Conservation (phyloP, 2,113 vertebrate species). For the Osmerus mordax region DNA sequence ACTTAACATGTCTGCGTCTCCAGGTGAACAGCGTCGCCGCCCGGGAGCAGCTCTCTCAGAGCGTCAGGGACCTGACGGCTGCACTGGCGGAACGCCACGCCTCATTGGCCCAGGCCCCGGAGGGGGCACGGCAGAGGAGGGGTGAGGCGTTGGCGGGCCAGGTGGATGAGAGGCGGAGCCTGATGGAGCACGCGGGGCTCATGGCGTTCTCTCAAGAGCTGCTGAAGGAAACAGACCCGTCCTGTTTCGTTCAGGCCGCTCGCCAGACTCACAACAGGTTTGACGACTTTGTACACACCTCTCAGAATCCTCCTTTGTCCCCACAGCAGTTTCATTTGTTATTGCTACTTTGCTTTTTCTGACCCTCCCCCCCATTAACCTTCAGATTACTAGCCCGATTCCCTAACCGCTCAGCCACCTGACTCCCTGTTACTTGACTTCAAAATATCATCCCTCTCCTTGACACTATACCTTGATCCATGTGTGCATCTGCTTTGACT, state of each 20-base stretch:
- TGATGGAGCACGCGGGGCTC: constrained; percentile 90
- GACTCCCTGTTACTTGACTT: too few species aligned
- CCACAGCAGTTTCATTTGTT: not conserved
- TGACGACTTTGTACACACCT: too few species aligned
- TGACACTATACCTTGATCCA: too few species aligned
- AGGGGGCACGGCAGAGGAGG: constrained; percentile 80
- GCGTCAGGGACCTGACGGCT: constrained; percentile 81
- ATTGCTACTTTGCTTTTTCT: not conserved
- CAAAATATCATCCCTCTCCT: too few species aligned
- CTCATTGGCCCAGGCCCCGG: constrained; percentile 80
- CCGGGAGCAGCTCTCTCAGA: constrained; percentile 85
- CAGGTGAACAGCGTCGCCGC: constrained; percentile 87
- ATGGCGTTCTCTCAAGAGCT: constrained; percentile 91
- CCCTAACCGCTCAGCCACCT: too few species aligned
- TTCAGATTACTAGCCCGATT: too few species aligned
- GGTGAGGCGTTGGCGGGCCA: constrained; percentile 79
- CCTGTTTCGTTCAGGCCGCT: constrained; percentile 91
- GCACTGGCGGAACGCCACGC: constrained; percentile 83
- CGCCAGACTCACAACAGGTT: constrained; percentile 78
- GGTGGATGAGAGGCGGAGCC: constrained; percentile 81
- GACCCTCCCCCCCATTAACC: not conserved
- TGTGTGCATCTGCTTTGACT: too few species aligned
- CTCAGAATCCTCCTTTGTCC: not conserved
- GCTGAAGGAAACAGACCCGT: constrained; percentile 90
- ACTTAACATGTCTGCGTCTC: not conserved